Conservation (phyloP, 1,140 invertebrate species). For the Lepidurus couesii region DNA sequence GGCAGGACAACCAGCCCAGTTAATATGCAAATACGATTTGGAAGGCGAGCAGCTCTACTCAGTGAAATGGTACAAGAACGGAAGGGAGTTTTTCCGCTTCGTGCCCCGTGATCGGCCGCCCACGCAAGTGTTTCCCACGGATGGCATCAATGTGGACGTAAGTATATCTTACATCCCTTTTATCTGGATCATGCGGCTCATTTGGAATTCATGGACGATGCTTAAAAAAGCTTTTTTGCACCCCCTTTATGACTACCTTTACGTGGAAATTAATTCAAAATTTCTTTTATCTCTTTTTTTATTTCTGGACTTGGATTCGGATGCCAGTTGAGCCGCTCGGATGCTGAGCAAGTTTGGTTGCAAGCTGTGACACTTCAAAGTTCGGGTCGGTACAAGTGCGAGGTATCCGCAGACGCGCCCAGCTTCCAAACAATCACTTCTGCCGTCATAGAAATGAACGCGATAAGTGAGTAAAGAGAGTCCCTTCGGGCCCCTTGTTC, state of each 20-base stretch:
- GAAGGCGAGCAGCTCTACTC: constrained; percentile 45
- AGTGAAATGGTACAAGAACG: constrained; percentile 55
- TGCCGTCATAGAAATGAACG: constrained; percentile 27
- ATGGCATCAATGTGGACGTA: constrained; percentile 75
- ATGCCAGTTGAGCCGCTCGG: constrained; percentile 18
- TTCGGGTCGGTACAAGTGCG: constrained; percentile 42
- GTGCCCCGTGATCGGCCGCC: constrained; percentile 65
- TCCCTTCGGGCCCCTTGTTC: background rate
- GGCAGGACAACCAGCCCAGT: constrained; percentile 22
- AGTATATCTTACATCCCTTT: constrained; percentile 45
- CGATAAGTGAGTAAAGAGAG: constrained; percentile 22
- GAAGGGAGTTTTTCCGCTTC: constrained; percentile 77
- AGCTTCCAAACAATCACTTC: constrained; percentile 38
- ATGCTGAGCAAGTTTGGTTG: constrained; percentile 27
- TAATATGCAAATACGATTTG: constrained; percentile 46
- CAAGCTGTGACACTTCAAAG: constrained; percentile 26
- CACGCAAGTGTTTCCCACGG: constrained; percentile 63
- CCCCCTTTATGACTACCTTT: background rate
- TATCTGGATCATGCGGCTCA: constrained; percentile 29
- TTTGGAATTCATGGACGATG: background rate
- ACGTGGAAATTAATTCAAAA: background rate
- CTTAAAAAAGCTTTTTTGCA: background rate
- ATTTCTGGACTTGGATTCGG: background rate
- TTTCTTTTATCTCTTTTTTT: background rate
- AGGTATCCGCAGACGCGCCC: constrained; percentile 44